These are phyloP conservation scores for Cyrtorhinus lividipennis DNA, from an alignment of 1,140 invertebrate species.

Conservation along the genomic window DNA sequence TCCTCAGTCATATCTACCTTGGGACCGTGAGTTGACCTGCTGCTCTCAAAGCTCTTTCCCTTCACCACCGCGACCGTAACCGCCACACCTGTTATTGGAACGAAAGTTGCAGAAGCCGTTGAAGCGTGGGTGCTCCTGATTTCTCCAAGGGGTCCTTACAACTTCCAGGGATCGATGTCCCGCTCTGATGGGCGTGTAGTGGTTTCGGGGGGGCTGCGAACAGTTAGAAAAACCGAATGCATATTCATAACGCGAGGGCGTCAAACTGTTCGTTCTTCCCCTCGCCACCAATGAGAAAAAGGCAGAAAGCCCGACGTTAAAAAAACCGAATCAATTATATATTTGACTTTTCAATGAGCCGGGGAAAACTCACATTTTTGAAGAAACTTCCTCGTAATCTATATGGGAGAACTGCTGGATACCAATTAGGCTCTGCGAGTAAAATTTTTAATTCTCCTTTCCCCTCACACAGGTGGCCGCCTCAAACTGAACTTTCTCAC, in stretches of 20 bases:
- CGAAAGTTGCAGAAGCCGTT: neutral
- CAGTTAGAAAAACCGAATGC: neutral
- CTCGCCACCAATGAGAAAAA: neutral
- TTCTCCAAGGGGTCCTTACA: constrained; percentile 8
- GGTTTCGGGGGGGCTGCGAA: neutral
- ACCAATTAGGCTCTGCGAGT: too few relatives aligned
- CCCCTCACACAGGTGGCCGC: too few relatives aligned
- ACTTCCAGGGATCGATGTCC: neutral
- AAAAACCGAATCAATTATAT: neutral
- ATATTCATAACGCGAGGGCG: neutral
- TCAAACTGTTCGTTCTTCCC: neutral
- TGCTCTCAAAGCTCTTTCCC: too few relatives aligned
- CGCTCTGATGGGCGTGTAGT: neutral
- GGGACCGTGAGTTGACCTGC: too few relatives aligned
- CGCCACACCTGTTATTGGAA: too few relatives aligned
- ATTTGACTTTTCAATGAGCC: constrained; percentile 3
- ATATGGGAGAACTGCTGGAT: neutral
- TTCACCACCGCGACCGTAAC: too few relatives aligned
- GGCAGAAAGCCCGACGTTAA: too few relatives aligned
- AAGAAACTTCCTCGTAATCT: neutral
- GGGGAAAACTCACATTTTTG: neutral
- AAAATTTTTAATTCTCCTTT: too few relatives aligned
- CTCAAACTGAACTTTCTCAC: too few relatives aligned
- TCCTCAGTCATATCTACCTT: too few relatives aligned
- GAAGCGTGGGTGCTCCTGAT: neutral